Evolutionary conservation across 2,888 invertebrate species (phyloP), one percentile per base, ranked within the genome.

Genomic region (Aspidiotus destructor): DNA sequence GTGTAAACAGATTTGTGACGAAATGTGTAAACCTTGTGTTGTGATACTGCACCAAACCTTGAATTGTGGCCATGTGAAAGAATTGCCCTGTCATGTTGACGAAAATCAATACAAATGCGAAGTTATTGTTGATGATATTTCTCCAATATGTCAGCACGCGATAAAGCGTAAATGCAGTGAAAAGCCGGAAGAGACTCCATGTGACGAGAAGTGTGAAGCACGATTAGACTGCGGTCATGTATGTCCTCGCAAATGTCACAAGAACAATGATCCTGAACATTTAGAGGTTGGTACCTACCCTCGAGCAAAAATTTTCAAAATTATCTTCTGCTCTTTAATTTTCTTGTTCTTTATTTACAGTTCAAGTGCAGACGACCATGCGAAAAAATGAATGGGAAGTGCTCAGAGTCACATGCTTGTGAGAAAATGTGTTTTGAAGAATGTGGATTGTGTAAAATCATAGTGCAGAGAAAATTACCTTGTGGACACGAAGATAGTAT

Each of bases 161-260:
- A 75, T 76, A 0, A 72, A 74, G 42, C 82, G 82, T 73, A 74
- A 74, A 5, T 84, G 84, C 74, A 73, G 41, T 41, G 41, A 64
- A 28, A 40, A 76, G 70, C 57, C 73, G 5, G 73, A 76, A 0
- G 68, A 72, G 0, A 78, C 80, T 41, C 63, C 54, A 11, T 84
- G 84, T 74, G 73, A 74, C 2, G 74, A 77, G 65, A 78, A 76
- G 0, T 86, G 86, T 74, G 78, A 79, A 57, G 75, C 76, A 41
- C 78, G 83, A 41, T 77, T 86, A 28, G 75, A 77, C 15, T 88
- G 85, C 75, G 87, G 87, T 0, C 88, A 88, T 75, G 76, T 77
- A 1, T 88, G 88, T 75, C 71, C 62, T 2, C 75, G 73, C 61
- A 74, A 71, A 0, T 87, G 87, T 74, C 87, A 87, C 74, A 78